Evolutionary conservation across 2,797 vertebrate species (phyloP).

Genomic region (Microcaecilia unicolor): DNA sequence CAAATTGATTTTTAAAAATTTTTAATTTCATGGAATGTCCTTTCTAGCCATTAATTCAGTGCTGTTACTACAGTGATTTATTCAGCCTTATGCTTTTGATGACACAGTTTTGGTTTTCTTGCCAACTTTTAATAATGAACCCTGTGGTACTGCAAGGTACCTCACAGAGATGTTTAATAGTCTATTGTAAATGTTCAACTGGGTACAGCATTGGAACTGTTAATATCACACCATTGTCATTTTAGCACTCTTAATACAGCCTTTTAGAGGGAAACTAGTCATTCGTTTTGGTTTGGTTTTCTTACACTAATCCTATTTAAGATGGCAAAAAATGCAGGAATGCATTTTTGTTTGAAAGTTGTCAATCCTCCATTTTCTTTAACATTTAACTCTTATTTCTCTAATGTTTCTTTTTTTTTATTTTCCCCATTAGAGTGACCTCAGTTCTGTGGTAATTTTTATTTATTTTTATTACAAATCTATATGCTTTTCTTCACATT

Average conservation of each 20-base stretch:
- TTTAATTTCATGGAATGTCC: no score
- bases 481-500: slow-evolving; percentile 61
- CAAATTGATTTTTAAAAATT: no score
- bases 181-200: no score
- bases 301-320: slow-evolving; percentile 61
- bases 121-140: no score
- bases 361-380: slow-evolving; percentile 65
- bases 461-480: slow-evolving; percentile 76
- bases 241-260: slow-evolving; percentile 15
- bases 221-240: background rate
- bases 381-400: slow-evolving; percentile 91
- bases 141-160: no score
- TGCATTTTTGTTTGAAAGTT: slow-evolving; percentile 62
- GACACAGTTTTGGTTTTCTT: no score
- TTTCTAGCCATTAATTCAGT: no score
- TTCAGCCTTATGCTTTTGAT: no score
- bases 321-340: slow-evolving; percentile 52
- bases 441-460: slow-evolving; percentile 99
- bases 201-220: no score
- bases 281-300: slow-evolving; percentile 50
- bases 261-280: slow-evolving; percentile 23
- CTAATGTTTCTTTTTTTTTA: slow-evolving; percentile 85
- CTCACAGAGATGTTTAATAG: no score
- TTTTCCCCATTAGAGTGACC: slow-evolving; percentile 99
- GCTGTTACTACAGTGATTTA: no score